These are phyloP conservation scores for Albula goreensis DNA, from an alignment of 2,113 vertebrate genomes.

Conservation along the genomic window DNA sequence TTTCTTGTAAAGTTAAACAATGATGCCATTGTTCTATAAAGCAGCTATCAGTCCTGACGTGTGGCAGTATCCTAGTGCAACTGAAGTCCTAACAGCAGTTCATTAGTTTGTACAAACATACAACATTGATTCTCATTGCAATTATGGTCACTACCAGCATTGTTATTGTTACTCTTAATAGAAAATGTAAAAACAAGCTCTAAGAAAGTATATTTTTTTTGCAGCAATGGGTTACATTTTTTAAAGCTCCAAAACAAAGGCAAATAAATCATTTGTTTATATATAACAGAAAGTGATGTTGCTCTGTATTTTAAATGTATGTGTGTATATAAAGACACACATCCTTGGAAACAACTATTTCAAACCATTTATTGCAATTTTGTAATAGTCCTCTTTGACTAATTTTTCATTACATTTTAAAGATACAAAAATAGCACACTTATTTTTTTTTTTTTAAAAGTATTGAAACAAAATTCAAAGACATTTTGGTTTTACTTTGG, in stretches of 20 bases:
- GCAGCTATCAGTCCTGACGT: constrained; percentile 9
- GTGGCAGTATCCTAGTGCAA: constrained; percentile 28
- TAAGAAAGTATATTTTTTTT: constrained; percentile 47
- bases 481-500: constrained; percentile 22
- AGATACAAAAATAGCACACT: constrained; percentile 66
- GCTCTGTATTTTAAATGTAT: constrained; percentile 34
- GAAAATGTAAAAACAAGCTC: constrained; percentile 18
- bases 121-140: constrained; percentile 52
- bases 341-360: constrained; percentile 52
- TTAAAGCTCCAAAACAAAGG: constrained; percentile 59
- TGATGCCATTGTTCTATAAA: neutral
- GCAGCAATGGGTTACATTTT: constrained; percentile 53
- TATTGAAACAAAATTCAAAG: constrained; percentile 29
- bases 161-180: constrained; percentile 40
- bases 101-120: constrained; percentile 53
- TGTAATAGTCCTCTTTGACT: constrained; percentile 45
- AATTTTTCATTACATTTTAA: constrained; percentile 30
- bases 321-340: constrained; percentile 52
- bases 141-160: constrained; percentile 51
- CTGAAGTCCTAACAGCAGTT: constrained; percentile 51
- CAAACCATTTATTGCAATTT: constrained; percentile 40
- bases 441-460: constrained; percentile 30
- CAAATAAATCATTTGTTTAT: constrained; percentile 46
- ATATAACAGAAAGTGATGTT: constrained; percentile 43
- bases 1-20: neutral